phyloP scores from a whole-genome alignment of 37 sponge, comb jelly and placozoan genomes.

The Bolinopsis microptera region DNA sequence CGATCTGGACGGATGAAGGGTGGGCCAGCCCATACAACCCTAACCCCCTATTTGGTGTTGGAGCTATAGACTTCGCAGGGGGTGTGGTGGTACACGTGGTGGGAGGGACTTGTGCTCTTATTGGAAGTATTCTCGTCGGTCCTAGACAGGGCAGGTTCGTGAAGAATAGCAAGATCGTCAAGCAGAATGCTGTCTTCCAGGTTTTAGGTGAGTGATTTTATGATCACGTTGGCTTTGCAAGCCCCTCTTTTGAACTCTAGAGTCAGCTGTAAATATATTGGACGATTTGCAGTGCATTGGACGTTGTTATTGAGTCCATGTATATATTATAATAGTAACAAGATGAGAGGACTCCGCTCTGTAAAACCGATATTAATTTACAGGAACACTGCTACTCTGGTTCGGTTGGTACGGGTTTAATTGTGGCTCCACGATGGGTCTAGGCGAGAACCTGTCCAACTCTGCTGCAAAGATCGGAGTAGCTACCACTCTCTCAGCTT shows the following conservation, averaged over 20 bases:
- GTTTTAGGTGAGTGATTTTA: conserved; percentile 3
- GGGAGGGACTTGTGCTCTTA: conserved; percentile 57
- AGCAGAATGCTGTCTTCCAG: conserved; percentile 59
- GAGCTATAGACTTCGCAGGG: conserved; percentile 58
- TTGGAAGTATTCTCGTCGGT: conserved; percentile 36
- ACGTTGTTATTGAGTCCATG: too few species aligned
- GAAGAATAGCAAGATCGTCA: conserved; percentile 16
- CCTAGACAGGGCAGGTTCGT: conserved; percentile 59
- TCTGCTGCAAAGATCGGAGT: conserved; percentile 48
- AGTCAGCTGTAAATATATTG: too few species aligned
- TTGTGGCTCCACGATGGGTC: conserved; percentile 36
- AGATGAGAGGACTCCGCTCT: too few species aligned
- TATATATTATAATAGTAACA: too few species aligned
- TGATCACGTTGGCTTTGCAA: too few species aligned
- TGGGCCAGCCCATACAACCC: conserved; percentile 44
- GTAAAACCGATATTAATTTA: not conserved
- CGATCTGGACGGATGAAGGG: conserved; percentile 51
- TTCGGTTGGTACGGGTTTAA: conserved; percentile 64
- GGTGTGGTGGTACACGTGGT: conserved; percentile 28
- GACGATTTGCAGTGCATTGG: too few species aligned
- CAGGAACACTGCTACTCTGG: conserved; percentile 56
- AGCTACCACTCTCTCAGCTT: conserved; percentile 7
- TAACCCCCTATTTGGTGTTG: conserved; percentile 16
- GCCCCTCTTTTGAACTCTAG: too few species aligned
- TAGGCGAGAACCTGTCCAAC: not conserved